These are phyloP conservation scores for Pemphigus obesinymphae DNA, from an alignment of 1,140 invertebrate species.

Conservation along the genomic window DNA sequence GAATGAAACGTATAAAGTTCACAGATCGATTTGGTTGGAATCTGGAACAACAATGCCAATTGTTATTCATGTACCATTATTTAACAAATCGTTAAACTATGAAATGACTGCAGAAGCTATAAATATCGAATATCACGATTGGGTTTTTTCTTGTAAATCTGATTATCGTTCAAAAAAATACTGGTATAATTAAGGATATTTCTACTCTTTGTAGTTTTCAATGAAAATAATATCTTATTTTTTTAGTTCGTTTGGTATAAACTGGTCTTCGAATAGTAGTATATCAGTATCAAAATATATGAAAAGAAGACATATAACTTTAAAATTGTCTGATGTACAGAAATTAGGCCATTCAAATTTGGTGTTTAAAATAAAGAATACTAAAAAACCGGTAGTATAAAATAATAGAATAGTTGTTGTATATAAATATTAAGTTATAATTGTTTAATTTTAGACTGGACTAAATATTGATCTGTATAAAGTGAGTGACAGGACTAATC, in stretches of 20 bases:
- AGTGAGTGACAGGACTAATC: not conserved
- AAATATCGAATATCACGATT: constrained; percentile 40
- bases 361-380: constrained; percentile 31
- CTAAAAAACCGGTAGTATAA: not conserved
- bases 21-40: not conserved
- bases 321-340: not conserved
- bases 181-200: not conserved
- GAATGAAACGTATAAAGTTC: constrained; percentile 28
- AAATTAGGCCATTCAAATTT: constrained; percentile 2
- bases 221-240: not conserved
- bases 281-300: constrained; percentile 34
- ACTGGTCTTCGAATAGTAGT: constrained; percentile 24
- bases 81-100: not conserved
- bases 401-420: too few species aligned
- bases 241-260: not conserved
- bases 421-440: too few species aligned
- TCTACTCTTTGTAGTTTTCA: not conserved
- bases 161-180: constrained; percentile 2
- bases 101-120: constrained; percentile 38
- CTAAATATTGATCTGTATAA: constrained; percentile 33
- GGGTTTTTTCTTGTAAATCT: constrained; percentile 36
- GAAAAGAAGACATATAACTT: constrained; percentile 28
- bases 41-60: constrained; percentile 14
- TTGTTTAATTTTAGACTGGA: constrained; percentile 34
- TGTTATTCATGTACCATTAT: constrained; percentile 9